phyloP scores from a whole-genome alignment of 2,797 vertebrate species.

The Erithacus rubecula region DNA sequence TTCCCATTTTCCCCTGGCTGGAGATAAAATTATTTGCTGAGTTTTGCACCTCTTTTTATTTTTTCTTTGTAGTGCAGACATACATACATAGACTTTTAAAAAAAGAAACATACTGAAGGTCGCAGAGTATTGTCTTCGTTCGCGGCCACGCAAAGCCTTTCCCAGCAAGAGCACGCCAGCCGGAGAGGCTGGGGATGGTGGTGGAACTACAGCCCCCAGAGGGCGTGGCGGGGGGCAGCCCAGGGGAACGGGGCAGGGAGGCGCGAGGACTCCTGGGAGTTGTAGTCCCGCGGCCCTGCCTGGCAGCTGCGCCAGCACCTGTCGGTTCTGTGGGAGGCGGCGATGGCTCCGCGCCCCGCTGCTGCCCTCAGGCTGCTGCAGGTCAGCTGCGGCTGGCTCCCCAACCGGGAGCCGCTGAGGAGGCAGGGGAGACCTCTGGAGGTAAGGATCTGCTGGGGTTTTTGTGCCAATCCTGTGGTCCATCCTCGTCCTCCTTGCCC shows the following conservation, averaged over 20 bases:
- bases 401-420: background rate
- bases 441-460: background rate
- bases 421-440: background rate
- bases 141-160: background rate
- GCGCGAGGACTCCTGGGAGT: background rate
- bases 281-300: background rate
- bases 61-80: background rate
- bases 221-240: rapidly evolving
- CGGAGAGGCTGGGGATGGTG: rapidly evolving
- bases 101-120: background rate
- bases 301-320: background rate
- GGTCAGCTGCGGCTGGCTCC: background rate
- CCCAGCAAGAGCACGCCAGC: rapidly evolving
- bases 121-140: background rate
- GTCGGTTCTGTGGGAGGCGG: background rate
- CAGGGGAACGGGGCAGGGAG: rapidly evolving
- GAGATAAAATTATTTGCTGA: background rate
- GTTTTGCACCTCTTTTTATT: rapidly evolving
- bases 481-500: background rate
- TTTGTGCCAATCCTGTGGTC: background rate
- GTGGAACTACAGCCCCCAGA: constrained; percentile 31
- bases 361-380: background rate
- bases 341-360: background rate
- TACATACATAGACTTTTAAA: rapidly evolving
- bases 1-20: background rate